Evolutionary conservation across 2,797 vertebrate genomes (phyloP).

Genomic region (Epinephelus malabaricus): DNA sequence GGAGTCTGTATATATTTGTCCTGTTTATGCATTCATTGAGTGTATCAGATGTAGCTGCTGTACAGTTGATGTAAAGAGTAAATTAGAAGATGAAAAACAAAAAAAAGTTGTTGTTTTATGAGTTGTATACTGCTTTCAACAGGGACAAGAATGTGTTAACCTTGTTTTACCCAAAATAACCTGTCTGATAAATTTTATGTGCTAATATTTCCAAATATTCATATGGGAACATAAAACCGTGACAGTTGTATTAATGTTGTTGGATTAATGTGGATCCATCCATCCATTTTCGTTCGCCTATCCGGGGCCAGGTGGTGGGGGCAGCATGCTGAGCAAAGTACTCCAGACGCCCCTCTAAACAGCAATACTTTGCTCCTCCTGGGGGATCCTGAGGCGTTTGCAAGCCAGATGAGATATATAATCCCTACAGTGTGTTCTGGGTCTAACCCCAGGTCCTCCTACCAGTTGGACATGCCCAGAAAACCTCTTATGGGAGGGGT

Average conservation of each 20-base stretch:
- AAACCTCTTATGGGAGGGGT: too few species aligned
- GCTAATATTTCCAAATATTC: background rate
- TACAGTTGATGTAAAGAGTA: slow-evolving; percentile 71
- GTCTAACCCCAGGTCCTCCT: too few species aligned
- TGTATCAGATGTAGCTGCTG: slow-evolving; percentile 68
- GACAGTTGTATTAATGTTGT: background rate
- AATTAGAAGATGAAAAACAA: slow-evolving; percentile 58
- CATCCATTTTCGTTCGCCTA: too few species aligned
- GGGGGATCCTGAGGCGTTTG: too few species aligned
- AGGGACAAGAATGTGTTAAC: background rate
- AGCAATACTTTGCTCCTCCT: too few species aligned
- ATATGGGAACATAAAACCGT: background rate
- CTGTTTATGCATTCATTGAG: slow-evolving; percentile 49
- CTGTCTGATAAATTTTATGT: background rate
- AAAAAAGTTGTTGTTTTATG: slow-evolving; percentile 45
- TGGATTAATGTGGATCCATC: background rate
- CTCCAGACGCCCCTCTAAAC: too few species aligned
- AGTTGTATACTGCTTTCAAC: slow-evolving; percentile 35
- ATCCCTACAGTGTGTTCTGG: too few species aligned
- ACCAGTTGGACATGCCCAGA: too few species aligned
- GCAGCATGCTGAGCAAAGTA: too few species aligned
- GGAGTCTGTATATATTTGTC: slow-evolving; percentile 76
- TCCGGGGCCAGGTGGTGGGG: too few species aligned
- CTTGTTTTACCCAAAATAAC: background rate
- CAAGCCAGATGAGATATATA: too few species aligned